These are phyloP conservation scores for Pseudeuparius sepicola DNA, from an alignment of 2,888 invertebrate species.

Conservation along the genomic window DNA sequence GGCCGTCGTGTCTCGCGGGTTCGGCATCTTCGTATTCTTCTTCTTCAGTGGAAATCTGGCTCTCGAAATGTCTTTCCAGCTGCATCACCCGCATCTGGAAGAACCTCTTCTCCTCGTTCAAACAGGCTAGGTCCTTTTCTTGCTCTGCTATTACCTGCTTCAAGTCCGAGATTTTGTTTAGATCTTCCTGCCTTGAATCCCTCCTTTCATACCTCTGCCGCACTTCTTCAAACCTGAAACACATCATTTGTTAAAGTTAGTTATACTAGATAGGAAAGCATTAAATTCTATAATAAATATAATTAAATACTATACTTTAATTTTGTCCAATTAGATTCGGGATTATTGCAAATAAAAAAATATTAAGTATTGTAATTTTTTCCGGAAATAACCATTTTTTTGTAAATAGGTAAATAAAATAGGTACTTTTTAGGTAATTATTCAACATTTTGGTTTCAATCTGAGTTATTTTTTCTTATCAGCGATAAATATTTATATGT, in stretches of 20 bases:
- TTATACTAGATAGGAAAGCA: neutral
- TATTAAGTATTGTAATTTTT: too few species aligned
- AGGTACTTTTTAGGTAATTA: too few species aligned
- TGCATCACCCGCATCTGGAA: constrained; percentile 44
- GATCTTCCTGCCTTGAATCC: constrained; percentile 46
- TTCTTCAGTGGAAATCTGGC: constrained; percentile 26
- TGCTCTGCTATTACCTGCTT: constrained; percentile 47
- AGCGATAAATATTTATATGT: too few species aligned
- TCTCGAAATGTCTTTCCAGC: constrained; percentile 30
- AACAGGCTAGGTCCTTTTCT: constrained; percentile 45
- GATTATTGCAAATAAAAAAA: too few species aligned
- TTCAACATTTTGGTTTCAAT: too few species aligned
- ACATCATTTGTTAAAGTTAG: too few species aligned
- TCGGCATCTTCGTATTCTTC: constrained; percentile 33
- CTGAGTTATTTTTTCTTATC: too few species aligned
- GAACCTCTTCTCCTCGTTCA: constrained; percentile 45
- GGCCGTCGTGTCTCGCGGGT: constrained; percentile 14
- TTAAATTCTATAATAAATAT: neutral
- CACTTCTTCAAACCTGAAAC: constrained; percentile 48
- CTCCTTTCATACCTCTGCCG: constrained; percentile 47
- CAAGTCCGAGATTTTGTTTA: constrained; percentile 45
- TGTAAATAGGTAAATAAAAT: too few species aligned
- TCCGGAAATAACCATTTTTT: too few species aligned
- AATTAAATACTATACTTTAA: neutral
- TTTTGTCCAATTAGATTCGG: constrained; percentile 5